Evolutionary conservation across 2,888 invertebrate species (phyloP), one percentile per base, ranked within the genome.

Genomic region (Aspidiotus rigidus): DNA sequence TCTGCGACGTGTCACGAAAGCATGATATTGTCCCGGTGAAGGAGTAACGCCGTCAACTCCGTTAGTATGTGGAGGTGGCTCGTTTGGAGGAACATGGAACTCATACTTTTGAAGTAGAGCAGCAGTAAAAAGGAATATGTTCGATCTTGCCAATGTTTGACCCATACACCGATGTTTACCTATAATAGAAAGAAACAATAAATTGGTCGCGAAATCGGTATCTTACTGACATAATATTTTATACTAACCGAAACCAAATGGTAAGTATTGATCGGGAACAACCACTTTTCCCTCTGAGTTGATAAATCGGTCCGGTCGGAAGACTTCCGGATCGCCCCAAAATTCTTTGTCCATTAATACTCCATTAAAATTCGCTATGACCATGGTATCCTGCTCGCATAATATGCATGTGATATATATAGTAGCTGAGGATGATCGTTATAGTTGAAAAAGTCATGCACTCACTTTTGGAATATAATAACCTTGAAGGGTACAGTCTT

Each of bases 151-250:
- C 72, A 91, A 77, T 0, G 85, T 82, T 75, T 92, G 91, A 0
- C 91, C 92, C 84, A 91, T 84, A 75, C 92, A 92, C 64, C 90
- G 84, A 76, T 87, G 89, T 74, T 86, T 87, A 0, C 81, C 81
- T 81, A 72, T 16, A 69, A 62, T 49, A 41, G 28, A 53, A 41
- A 62, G 44, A 49, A 41, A 56, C 42, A 62, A n/a, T n/a, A 44
- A 61, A 61, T 62, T 49, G 42, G 42, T 17, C 42, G 13, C 15
- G 62, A 13, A 53, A 44, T 7, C 13, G 44, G n/a, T 17, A 44
- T 49, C 54, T 53, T 15, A 53, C 54, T 62, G 62, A 53, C 54
- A 28, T n/a, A n/a, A 53, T 3, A 2, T n/a, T 9, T 10, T 10
- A 1, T 59, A 28, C 73, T 73, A 75, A 81, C 89, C 88, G 64